Evolutionary conservation across 2,797 vertebrate genomes (phyloP), one percentile per base, ranked within the genome.

Genomic region (Luscinia megarhynchos): DNA sequence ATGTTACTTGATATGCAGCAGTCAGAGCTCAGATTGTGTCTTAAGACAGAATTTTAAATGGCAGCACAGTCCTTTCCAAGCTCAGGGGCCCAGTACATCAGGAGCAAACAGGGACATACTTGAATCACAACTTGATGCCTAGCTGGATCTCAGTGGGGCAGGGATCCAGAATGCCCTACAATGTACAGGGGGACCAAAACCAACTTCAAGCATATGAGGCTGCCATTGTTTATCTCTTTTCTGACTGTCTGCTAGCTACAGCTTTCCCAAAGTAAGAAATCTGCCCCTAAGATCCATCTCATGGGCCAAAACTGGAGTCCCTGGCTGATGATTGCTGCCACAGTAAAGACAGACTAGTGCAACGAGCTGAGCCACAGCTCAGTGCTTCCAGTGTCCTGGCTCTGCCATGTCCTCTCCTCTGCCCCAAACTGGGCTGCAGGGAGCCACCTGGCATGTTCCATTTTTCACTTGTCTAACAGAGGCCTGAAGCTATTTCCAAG

Each of bases 61-160:
- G 24, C 21, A 43, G 12, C 15, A 58, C 13, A 50, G 38, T 11
- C 48, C 8, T 66, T 55, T 73, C 27, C 36, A 74, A 77, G 16
- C 12, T 9, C 34, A 69, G 3, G 2, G 1, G 19, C 38, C 13
- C 17, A 29, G 14, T 38, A n/a, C 2, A 2, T 40, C n/a, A 45
- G 64, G 22, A 69, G 11, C 12, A 83, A 75, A 22, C 11, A 50
- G 38, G 41, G 22, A 29, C 15, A 15, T 36, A n/a, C 26, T 21
- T 36, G 51, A 62, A 69, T 24, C 50, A 36, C 34, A 68, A 9
- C 7, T 20, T 30, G 41, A 36, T 66, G 19, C 10, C 6, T 18
- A 29, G 19, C 9, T 73, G 38, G 48, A 85, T 27, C 20, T 32
- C 48, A 48, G 26, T 0, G 1, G 9, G 3, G 6, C 0, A 0